Evolutionary conservation across 1,140 invertebrate species (phyloP).

Genomic region (Pachyrhynchus sulphureomaculatus): DNA sequence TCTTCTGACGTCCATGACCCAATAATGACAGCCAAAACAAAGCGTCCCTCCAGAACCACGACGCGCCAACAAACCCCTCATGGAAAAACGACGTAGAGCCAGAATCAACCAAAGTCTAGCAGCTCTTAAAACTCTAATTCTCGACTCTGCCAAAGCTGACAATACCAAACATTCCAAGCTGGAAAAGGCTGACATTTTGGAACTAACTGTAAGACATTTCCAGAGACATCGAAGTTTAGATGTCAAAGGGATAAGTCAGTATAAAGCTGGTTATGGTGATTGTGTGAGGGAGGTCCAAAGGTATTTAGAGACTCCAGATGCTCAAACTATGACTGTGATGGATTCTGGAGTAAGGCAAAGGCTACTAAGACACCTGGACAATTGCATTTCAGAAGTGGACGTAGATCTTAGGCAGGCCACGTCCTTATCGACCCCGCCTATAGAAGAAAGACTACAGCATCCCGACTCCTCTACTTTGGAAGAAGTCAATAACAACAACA

Average conservation of each 20-base stretch:
- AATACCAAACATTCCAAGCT: conserved; percentile 76
- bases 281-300: conserved; percentile 74
- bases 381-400: conserved; percentile 70
- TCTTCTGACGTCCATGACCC: conserved; percentile 23
- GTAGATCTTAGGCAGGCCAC: conserved; percentile 60
- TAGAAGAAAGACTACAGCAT: conserved; percentile 35
- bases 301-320: conserved; percentile 66
- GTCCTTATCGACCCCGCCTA: not conserved
- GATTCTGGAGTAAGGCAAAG: conserved; percentile 69
- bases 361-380: conserved; percentile 68
- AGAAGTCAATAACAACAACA: conserved; percentile 43
- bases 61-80: conserved; percentile 82
- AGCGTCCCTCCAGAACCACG: conserved; percentile 42
- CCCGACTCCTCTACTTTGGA: conserved; percentile 34
- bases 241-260: conserved; percentile 60
- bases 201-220: conserved; percentile 86
- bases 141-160: conserved; percentile 66
- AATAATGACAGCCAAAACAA: conserved; percentile 50
- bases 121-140: conserved; percentile 80
- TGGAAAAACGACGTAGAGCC: conserved; percentile 86
- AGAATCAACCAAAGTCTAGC: conserved; percentile 87
- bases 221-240: conserved; percentile 69
- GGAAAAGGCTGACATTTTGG: conserved; percentile 92
- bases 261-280: conserved; percentile 74
- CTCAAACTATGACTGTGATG: conserved; percentile 62